Evolutionary conservation across 2,113 vertebrate genomes (phyloP).

Genomic region (Uria aalge): DNA sequence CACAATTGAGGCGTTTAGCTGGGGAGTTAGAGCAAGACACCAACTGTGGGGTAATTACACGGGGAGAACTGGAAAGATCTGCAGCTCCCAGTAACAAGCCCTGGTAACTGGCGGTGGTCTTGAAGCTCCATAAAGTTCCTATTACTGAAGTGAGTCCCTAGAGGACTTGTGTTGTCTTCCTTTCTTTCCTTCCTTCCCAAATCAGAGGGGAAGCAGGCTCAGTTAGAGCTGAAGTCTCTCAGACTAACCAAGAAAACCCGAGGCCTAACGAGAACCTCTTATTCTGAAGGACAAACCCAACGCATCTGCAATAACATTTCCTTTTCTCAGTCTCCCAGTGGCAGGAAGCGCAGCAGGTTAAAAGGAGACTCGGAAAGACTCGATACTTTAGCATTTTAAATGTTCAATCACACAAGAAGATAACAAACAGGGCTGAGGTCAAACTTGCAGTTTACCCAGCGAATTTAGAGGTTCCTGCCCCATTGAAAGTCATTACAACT

Average conservation of each 20-base stretch:
- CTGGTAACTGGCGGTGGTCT: background rate
- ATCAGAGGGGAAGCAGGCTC: background rate
- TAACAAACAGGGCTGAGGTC: background rate
- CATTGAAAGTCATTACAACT: background rate
- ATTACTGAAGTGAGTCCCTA: background rate
- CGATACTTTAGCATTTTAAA: background rate
- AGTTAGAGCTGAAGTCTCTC: background rate
- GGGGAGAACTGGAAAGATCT: background rate
- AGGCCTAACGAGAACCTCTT: background rate
- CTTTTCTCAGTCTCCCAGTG: background rate
- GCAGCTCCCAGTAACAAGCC: background rate
- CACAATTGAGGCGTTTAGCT: background rate
- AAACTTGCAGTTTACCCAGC: background rate
- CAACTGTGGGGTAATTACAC: rapidly evolving
- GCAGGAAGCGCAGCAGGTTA: background rate
- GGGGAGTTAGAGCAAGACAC: background rate
- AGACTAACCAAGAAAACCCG: background rate
- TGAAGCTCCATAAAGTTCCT: background rate
- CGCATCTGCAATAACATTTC: rapidly evolving
- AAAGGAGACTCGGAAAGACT: background rate
- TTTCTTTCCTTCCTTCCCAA: background rate
- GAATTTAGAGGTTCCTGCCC: background rate
- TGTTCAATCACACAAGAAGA: background rate
- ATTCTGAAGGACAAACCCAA: background rate
- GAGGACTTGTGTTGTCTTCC: background rate